phyloP scores from a whole-genome alignment of 2,888 invertebrate species.

The Digitonthophagus gazella region DNA sequence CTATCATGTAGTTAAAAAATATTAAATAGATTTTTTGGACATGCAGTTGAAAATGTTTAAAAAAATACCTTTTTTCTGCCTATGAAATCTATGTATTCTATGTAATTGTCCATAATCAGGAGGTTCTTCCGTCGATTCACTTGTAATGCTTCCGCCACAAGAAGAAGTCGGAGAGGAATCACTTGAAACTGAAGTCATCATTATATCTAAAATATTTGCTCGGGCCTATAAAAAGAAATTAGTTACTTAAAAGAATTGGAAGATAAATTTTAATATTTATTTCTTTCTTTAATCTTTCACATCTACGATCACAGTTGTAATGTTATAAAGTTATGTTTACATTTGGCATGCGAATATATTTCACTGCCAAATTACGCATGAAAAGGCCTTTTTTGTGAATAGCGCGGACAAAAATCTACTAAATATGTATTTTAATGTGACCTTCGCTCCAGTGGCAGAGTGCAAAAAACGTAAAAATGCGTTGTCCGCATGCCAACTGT shows the following conservation, averaged over 20 bases:
- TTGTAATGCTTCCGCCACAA: slow-evolving; percentile 62
- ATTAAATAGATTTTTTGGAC: too few species aligned
- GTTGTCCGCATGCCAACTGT: too few species aligned
- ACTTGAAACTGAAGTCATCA: slow-evolving; percentile 63
- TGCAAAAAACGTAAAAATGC: too few species aligned
- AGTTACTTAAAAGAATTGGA: not conserved
- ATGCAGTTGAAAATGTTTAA: too few species aligned
- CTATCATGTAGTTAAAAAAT: not conserved
- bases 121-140: slow-evolving; percentile 60
- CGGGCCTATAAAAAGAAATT: slow-evolving; percentile 57
- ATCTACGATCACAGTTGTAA: too few species aligned
- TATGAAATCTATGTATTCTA: slow-evolving; percentile 64
- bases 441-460: too few species aligned
- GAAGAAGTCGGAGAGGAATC: slow-evolving; percentile 69
- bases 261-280: not conserved
- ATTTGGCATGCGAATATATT: too few species aligned
- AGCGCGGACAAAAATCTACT: too few species aligned
- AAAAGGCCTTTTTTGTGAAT: too few species aligned
- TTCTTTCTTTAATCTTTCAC: not conserved
- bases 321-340: too few species aligned
- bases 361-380: too few species aligned
- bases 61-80: slow-evolving; percentile 71
- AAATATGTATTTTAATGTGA: too few species aligned
- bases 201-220: slow-evolving; percentile 73
- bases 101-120: slow-evolving; percentile 69